These are phyloP conservation scores for Toxotes lorentzi DNA, from an alignment of 2,797 vertebrate species.

Conservation along the genomic window DNA sequence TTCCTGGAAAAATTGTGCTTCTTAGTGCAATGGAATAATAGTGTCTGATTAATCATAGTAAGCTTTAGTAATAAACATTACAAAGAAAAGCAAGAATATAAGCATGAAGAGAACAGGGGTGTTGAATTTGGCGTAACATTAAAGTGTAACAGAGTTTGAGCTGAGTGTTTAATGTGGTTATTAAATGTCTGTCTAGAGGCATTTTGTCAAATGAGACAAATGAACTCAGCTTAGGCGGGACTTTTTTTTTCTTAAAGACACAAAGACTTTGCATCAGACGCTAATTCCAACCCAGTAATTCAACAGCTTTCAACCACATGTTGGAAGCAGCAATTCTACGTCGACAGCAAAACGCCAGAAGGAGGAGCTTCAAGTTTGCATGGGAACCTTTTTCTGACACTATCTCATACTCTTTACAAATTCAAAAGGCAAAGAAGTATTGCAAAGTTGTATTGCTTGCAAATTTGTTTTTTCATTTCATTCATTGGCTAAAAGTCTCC, in stretches of 20 bases:
- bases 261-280: conserved; percentile 41
- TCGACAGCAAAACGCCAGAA: conserved; percentile 17
- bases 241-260: conserved; percentile 18
- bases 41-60: conserved; percentile 5
- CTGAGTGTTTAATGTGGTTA: conserved; percentile 57
- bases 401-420: not conserved
- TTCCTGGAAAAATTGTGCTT: not conserved
- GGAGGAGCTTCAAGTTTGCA: conserved; percentile 26
- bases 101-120: conserved; percentile 25
- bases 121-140: conserved; percentile 50
- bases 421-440: conserved; percentile 8
- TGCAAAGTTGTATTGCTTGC: too few relatives aligned
- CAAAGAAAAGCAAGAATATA: conserved; percentile 33
- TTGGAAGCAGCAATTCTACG: conserved; percentile 38
- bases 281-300: conserved; percentile 33
- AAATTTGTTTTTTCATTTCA: conserved; percentile 21
- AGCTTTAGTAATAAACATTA: conserved; percentile 28
- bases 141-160: conserved; percentile 41
- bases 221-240: conserved; percentile 14
- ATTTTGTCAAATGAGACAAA: conserved; percentile 59
- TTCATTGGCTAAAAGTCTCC: conserved; percentile 31
- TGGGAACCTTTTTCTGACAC: conserved; percentile 33
- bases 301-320: conserved; percentile 66
- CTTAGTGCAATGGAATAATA: conserved; percentile 4
- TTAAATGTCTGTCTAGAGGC: conserved; percentile 57